Base-by-base conservation (phyloP, 30 jellyfish, hydroid and myxozoan species). In the Chrysaora quinquecirrha region DNA sequence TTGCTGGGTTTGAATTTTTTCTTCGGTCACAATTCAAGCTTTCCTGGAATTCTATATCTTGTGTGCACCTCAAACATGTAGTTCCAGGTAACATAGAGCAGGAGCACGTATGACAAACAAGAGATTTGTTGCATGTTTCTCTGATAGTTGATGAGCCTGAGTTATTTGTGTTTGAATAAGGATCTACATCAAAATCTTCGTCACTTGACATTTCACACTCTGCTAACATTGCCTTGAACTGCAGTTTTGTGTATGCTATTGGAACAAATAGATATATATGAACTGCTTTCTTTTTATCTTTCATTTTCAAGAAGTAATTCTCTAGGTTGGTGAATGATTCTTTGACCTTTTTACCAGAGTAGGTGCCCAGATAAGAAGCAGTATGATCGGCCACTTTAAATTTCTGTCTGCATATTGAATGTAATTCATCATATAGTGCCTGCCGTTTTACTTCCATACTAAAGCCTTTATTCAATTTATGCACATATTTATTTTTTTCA, bases 101-200 rank as follows among this genome's bases (percentile, higher is more conserved):
- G 54, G 54, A 38, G 54, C 54, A 38, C 6, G 54, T 14, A 38
- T 6, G 54, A 38, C 54, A 38, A 38, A n/a, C 54, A 6, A 38
- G 54, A 38, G 54, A 38, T 38, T 38, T 38, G 54, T 38, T 38
- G 54, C 54, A 38, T 38, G 54, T 38, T 38, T 38, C 11, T 38
- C 54, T 38, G 54, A 38, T 38, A 38, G 54, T 38, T 38, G 54
- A 38, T 38, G 54, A 38, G 54, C 54, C 54, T 38, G 54, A 38
- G 54, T 38, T 38, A 38, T 38, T 38, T 38, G 14, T 38, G 54
- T 38, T 38, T 38, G 54, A 38, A 38, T 3, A 3, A 38, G 54
- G 54, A 38, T 38, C 54, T 38, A 38, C 54, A 38, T 38, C 54
- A 38, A 38, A n/a, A 38, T 38, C 54, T 38, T 38, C 54, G 54